Percentiles rank a stretch among this genome's conserved stretches.
These are phyloP conservation scores for Drosophila leonis DNA, from an alignment of 2,888 invertebrate species.

Conservation along the genomic window DNA sequence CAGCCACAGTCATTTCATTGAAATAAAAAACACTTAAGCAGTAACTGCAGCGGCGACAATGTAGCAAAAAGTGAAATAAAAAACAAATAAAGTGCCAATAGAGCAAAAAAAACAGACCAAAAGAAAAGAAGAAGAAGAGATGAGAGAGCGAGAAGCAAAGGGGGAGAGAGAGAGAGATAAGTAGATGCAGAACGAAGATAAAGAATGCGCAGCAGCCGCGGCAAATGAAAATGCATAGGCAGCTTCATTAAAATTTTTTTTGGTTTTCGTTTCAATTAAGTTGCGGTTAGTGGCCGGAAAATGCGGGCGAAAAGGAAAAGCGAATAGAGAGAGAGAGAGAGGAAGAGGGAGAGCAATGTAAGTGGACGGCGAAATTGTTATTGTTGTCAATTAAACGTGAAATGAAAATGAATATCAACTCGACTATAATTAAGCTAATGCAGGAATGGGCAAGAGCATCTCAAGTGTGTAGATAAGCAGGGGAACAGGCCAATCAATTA, in stretches of 20 bases:
- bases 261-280: slow-evolving; percentile 77
- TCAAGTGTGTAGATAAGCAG: background rate
- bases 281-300: slow-evolving; percentile 73
- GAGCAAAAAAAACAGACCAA: slow-evolving; percentile 12
- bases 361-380: slow-evolving; percentile 34
- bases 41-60: slow-evolving; percentile 52
- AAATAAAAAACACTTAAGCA: slow-evolving; percentile 73
- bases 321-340: background rate
- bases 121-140: too few relatives aligned
- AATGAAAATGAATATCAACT: slow-evolving; percentile 7
- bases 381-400: slow-evolving; percentile 38
- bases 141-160: background rate
- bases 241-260: slow-evolving; percentile 71
- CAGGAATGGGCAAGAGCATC: background rate
- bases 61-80: slow-evolving; percentile 31
- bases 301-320: slow-evolving; percentile 42
- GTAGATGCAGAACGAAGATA: slow-evolving; percentile 5
- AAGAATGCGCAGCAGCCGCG: slow-evolving; percentile 19
- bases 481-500: slow-evolving; percentile 5
- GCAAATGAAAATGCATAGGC: slow-evolving; percentile 55
- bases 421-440: slow-evolving; percentile 6
- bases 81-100: slow-evolving; percentile 20
- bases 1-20: slow-evolving; percentile 58
- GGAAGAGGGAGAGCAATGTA: background rate
- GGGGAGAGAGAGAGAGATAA: background rate